Base-by-base conservation (phyloP, 2,888 invertebrate species). In the Xestia rhomboidea region DNA sequence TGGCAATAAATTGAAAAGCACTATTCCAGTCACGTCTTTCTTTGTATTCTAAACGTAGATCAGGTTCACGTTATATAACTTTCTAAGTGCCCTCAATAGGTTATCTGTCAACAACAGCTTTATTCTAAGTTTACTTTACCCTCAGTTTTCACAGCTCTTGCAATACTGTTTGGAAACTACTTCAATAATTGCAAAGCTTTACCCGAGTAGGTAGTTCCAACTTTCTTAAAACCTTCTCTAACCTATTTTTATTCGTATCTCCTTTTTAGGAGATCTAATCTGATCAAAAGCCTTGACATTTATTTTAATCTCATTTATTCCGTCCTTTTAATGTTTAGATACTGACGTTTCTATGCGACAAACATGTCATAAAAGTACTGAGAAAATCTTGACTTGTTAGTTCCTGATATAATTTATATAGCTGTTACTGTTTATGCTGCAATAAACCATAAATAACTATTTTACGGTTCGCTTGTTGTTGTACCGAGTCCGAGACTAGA, bases 381-480 rank as follows among this genome's bases (percentile, higher is more conserved):
- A 51, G 60, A 62, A 79, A 71, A 76, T 71, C 51, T 68, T 24
- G 38, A 68, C 15, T 71, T 71, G 70, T 38, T 67, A 46, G n/a
- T 63, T 69, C 51, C 70, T 70, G 63, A 67, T 81, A 75, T 73
- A 73, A 64, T 84, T 72, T 75, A 82, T 75, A n/a, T 75, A 76
- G 67, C 67, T 62, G 38, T 75, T 63, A 73, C 72, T 74, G 62
- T 68, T 74, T 70, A 77, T 78, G 77, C 68, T 44, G 77, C 78
- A 81, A 84, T 84, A 89, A 87, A 83, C 73, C 82, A 89, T 87
- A 82, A 87, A 89, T 87, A 88, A 86, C 84, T 75, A 88, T 88
- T 90, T 89, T 85, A 87, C 83, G 89, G 84, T 89, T 77, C 79
- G 81, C 75, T 84, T 73, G 78, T 82, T 81, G 78, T 82, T 88